Conservation (phyloP, 2,113 vertebrate genomes). For the Macaca nemestrina region DNA sequence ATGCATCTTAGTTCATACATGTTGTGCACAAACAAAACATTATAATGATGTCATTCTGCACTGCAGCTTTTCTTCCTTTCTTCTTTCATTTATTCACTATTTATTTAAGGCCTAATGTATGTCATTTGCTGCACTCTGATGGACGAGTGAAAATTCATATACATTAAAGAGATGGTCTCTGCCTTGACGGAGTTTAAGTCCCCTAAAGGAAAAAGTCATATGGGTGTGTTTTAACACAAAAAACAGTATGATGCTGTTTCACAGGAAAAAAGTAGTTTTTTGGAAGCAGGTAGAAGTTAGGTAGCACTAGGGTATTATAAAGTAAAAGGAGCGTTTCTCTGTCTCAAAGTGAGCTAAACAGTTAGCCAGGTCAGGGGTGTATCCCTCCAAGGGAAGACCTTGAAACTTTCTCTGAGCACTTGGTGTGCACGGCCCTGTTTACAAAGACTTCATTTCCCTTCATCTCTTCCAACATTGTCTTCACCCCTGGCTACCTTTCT, state of each 20-base stretch:
- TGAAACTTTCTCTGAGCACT: background rate
- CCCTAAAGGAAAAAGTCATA: background rate
- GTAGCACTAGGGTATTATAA: accelerated
- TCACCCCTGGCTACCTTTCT: background rate
- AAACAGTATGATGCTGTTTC: background rate
- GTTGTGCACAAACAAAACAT: background rate
- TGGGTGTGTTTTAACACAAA: background rate
- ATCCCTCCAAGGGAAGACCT: background rate
- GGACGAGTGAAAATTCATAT: background rate
- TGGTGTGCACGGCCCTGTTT: background rate
- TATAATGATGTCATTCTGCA: background rate
- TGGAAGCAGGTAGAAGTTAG: background rate
- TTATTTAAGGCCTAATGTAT: background rate
- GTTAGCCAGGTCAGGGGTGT: background rate
- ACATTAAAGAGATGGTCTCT: background rate
- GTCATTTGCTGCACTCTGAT: background rate
- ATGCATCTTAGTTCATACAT: background rate
- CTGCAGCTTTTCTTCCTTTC: background rate
- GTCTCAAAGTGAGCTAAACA: background rate
- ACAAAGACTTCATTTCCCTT: background rate
- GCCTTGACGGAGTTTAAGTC: background rate
- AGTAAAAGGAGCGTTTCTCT: background rate
- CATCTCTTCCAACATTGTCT: background rate
- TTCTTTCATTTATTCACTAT: background rate
- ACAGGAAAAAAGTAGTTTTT: background rate